These are phyloP conservation scores for Petrolisthes cinctipes DNA, from an alignment of 2,888 invertebrate genomes.

Conservation along the genomic window DNA sequence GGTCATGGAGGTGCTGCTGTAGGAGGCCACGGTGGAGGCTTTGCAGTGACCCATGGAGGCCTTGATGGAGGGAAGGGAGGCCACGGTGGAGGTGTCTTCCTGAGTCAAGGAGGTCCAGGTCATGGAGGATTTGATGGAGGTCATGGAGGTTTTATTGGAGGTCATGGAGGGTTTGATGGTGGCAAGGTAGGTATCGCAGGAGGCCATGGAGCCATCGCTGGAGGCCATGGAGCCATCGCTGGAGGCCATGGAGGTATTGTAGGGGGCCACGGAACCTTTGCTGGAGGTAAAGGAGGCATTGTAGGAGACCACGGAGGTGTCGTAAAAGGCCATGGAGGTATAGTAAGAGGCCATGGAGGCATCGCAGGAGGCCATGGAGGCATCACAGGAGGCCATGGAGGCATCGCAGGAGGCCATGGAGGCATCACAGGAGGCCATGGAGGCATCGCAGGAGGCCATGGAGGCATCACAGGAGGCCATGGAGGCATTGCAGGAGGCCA, in stretches of 20 bases:
- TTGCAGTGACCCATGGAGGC: neutral
- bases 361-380: neutral
- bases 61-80: neutral
- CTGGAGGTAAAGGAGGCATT: slow-evolving; percentile 1
- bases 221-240: neutral
- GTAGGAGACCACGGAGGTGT: neutral
- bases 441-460: neutral
- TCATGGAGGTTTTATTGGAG: neutral
- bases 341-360: neutral
- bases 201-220: neutral
- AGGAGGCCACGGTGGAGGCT: neutral
- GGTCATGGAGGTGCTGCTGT: neutral
- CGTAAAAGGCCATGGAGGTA: neutral
- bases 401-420: neutral
- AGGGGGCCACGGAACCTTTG: neutral
- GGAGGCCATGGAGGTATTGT: neutral
- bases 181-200: neutral
- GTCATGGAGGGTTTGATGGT: neutral
- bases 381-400: neutral
- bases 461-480: neutral
- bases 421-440: neutral
- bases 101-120: neutral
- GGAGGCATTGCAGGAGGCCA: neutral
- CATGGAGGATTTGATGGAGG: neutral
- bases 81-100: neutral